These are phyloP conservation scores for Orestias chungarensis DNA, from an alignment of 2,797 vertebrate genomes.

Conservation along the genomic window DNA sequence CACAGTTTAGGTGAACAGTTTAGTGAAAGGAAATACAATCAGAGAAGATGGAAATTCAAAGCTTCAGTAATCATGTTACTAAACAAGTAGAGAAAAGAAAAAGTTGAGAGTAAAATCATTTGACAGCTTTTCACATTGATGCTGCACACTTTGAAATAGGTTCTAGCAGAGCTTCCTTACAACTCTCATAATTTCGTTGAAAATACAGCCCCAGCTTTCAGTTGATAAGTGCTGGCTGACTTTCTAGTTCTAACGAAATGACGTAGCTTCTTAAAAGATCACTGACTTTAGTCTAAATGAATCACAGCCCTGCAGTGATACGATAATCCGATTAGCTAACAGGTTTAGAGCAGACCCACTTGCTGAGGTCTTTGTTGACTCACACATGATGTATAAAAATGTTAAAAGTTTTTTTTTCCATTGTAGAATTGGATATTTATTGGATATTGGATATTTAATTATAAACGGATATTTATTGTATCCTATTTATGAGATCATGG, in stretches of 20 bases:
- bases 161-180: neutral
- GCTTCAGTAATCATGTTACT: neutral
- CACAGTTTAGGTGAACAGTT: constrained; percentile 5
- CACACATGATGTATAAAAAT: constrained; percentile 28
- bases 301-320: constrained; percentile 65
- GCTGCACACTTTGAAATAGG: neutral
- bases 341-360: constrained; percentile 76
- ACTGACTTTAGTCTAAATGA: constrained; percentile 71
- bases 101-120: neutral
- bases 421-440: neutral
- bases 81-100: neutral
- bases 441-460: neutral
- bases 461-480: neutral
- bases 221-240: constrained; percentile 21
- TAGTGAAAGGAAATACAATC: neutral
- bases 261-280: constrained; percentile 73
- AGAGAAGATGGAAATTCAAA: neutral
- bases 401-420: neutral
- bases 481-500: neutral
- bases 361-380: constrained; percentile 60
- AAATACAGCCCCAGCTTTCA: neutral
- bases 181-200: neutral
- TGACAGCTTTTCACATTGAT: neutral
- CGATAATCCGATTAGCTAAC: constrained; percentile 80
- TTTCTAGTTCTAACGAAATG: constrained; percentile 62